A percentile compares a stretch with the other conserved stretches of the same genome.
These are phyloP conservation scores for Amphiprion percula DNA, from an alignment of 2,113 vertebrate genomes.

Conservation along the genomic window DNA sequence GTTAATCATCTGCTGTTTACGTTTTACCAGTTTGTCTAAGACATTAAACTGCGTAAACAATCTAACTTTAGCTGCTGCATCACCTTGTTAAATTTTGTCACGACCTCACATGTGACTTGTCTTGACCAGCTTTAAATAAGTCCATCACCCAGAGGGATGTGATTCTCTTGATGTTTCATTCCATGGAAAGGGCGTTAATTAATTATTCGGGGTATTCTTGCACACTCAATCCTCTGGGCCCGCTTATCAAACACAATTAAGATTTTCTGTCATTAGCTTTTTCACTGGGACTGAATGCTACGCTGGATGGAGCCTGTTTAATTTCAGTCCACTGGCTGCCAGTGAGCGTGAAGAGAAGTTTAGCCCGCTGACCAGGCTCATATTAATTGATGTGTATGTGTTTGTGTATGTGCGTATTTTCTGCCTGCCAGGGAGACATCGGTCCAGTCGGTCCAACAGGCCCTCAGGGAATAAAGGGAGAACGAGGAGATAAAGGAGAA, in stretches of 20 bases:
- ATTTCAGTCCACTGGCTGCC: conserved; percentile 54
- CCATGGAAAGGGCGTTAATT: conserved; percentile 67
- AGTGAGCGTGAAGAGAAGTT: conserved; percentile 41
- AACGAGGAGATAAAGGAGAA: conserved; percentile 88
- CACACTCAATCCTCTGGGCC: conserved; percentile 59
- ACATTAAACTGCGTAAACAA: not conserved
- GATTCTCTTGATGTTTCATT: conserved; percentile 52
- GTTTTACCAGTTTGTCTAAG: not conserved
- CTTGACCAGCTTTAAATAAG: conserved; percentile 15
- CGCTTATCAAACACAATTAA: conserved; percentile 65
- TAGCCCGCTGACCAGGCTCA: not conserved
- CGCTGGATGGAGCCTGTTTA: conserved; percentile 42
- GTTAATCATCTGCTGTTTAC: not conserved
- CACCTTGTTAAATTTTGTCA: not conserved
- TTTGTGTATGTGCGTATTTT: conserved; percentile 26
- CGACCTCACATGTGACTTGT: not conserved
- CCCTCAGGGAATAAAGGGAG: conserved; percentile 86
- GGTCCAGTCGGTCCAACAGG: conserved; percentile 86
- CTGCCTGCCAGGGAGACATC: conserved; percentile 84
- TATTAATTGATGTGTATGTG: conserved; percentile 24
- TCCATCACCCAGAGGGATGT: conserved; percentile 43
- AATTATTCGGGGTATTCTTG: conserved; percentile 55
- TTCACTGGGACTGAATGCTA: conserved; percentile 47
- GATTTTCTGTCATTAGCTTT: conserved; percentile 65
- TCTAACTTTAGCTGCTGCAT: not conserved